phyloP scores from a whole-genome alignment of 2,888 invertebrate genomes.

The Andrena haemorrhoa region DNA sequence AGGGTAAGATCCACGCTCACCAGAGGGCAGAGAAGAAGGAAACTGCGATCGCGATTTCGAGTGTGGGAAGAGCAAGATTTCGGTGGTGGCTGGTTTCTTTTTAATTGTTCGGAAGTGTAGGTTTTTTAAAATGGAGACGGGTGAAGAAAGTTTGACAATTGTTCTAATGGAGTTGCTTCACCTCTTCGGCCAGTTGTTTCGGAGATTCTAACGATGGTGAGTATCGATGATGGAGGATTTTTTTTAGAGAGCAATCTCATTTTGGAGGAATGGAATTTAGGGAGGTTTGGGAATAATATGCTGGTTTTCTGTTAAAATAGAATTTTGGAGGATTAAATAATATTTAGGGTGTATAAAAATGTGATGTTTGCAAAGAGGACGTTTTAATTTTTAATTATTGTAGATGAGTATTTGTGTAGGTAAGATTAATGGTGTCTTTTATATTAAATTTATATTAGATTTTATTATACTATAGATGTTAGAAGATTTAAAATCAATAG shows the following conservation, averaged over 20 bases:
- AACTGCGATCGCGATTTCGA: background rate
- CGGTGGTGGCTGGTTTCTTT: background rate
- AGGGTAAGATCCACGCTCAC: background rate
- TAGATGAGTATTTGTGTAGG: background rate
- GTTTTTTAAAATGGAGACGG: background rate
- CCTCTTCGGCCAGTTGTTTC: conserved; percentile 9
- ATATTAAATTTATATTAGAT: background rate
- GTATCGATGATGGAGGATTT: background rate
- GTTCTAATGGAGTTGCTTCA: conserved; percentile 11
- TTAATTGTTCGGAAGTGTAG: background rate
- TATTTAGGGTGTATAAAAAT: too few relatives aligned
- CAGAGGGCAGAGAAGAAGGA: background rate
- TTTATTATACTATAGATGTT: too few relatives aligned
- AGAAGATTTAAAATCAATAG: too few relatives aligned
- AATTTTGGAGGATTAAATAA: too few relatives aligned
- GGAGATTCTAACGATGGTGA: conserved; percentile 36
- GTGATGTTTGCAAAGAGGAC: too few relatives aligned
- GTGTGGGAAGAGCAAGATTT: background rate
- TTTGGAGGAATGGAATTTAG: background rate
- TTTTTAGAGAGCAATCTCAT: background rate
- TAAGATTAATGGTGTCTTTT: background rate
- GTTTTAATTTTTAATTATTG: too few relatives aligned
- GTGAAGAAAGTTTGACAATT: background rate
- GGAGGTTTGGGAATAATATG: too few relatives aligned
- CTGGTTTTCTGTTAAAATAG: background rate